Percentiles rank a stretch among this genome's conserved stretches.
Evolutionary conservation across 35 echinoderm and acorn worm species (phyloP).

Genomic region (Apostichopus japonicus): DNA sequence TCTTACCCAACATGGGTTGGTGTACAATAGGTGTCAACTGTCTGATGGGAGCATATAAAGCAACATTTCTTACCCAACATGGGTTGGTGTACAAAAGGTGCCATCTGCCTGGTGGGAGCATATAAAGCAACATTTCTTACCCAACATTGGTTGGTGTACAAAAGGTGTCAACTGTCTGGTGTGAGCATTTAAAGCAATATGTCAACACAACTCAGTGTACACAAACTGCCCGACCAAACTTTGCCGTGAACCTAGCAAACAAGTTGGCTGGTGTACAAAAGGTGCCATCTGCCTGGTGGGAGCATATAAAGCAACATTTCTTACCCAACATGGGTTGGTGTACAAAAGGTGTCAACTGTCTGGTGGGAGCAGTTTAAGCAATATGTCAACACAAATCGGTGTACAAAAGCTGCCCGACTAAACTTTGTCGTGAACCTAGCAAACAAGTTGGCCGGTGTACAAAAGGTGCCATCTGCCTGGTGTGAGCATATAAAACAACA

Average conservation of each 20-base stretch:
- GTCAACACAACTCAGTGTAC: too few relatives aligned
- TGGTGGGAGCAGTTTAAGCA: neutral
- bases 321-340: neutral
- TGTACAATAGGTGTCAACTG: neutral
- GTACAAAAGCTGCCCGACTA: too few relatives aligned
- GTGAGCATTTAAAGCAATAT: neutral
- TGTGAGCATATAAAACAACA: neutral
- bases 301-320: neutral
- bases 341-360: neutral
- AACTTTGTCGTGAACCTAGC: too few relatives aligned
- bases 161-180: neutral
- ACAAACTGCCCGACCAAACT: too few relatives aligned
- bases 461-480: neutral
- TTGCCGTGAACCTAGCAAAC: too few relatives aligned
- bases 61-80: too few relatives aligned
- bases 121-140: too few relatives aligned
- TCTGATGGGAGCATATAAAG: neutral
- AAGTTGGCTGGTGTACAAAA: neutral
- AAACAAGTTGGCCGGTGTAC: too few relatives aligned
- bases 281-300: neutral
- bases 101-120: too few relatives aligned
- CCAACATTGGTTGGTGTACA: neutral
- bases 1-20: too few relatives aligned
- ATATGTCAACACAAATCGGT: too few relatives aligned
- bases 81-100: too few relatives aligned